A percentile compares a stretch with the other conserved stretches of the same genome.
Evolutionary conservation across 2,888 invertebrate genomes (phyloP).

Genomic region (Heliconius aoede): DNA sequence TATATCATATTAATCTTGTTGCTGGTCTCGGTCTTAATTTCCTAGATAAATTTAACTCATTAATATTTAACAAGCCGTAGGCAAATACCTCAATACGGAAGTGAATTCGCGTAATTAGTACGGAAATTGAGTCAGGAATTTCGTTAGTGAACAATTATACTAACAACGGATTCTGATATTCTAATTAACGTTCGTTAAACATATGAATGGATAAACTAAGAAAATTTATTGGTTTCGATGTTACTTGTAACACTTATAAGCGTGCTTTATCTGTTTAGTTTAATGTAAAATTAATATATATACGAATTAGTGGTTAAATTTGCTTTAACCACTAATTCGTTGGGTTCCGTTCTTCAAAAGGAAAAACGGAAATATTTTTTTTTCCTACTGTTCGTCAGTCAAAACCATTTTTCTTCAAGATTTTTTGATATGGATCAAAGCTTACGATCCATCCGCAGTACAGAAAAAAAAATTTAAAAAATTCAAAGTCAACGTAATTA

Average conservation of each 20-base stretch:
- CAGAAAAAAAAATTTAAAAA: too few species aligned
- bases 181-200: conserved; percentile 21
- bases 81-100: conserved; percentile 52
- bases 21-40: conserved; percentile 46
- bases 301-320: too few species aligned
- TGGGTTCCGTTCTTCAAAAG: too few species aligned
- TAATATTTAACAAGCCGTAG: conserved; percentile 54
- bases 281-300: too few species aligned
- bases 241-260: neutral
- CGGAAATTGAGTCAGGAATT: conserved; percentile 50
- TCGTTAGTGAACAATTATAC: conserved; percentile 29
- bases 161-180: conserved; percentile 27
- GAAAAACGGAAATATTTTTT: too few species aligned
- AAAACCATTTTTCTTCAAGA: too few species aligned
- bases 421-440: too few species aligned
- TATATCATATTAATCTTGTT: conserved; percentile 52
- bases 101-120: conserved; percentile 59
- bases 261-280: neutral
- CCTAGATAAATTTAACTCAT: conserved; percentile 48
- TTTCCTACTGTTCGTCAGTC: too few species aligned
- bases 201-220: conserved; percentile 10
- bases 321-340: too few species aligned
- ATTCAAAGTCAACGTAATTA: too few species aligned
- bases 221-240: neutral
- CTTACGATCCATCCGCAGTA: too few species aligned